A percentile compares a stretch with the other conserved stretches of the same genome.
Conservation (phyloP, 1,140 invertebrate genomes). For the Onthophagus taurus region DNA sequence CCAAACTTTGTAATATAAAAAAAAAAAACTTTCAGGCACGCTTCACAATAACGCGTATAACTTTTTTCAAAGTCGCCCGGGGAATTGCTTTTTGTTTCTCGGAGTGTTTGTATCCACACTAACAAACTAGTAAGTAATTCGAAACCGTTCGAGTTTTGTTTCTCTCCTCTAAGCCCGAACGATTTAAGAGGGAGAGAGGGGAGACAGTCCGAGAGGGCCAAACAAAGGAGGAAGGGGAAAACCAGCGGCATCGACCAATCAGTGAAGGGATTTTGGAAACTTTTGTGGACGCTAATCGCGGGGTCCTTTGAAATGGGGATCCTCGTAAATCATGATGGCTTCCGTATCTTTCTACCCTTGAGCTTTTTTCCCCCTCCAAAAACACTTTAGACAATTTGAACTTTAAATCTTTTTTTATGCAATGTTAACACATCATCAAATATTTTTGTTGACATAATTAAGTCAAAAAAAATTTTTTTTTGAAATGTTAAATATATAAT, state of each 20-base stretch:
- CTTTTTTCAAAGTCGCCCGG: no score
- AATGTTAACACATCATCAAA: no score
- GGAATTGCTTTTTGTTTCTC: conserved; percentile 8
- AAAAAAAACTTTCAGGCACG: no score
- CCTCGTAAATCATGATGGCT: conserved; percentile 7
- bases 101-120: conserved; percentile 9
- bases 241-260: conserved; percentile 22
- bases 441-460: no score
- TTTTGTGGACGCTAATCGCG: conserved; percentile 22
- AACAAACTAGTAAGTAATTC: conserved; percentile 10
- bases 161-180: conserved; percentile 8
- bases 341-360: no score
- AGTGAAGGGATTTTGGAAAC: conserved; percentile 21
- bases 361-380: no score
- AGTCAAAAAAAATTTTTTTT: no score
- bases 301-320: conserved; percentile 2
- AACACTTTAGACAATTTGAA: no score
- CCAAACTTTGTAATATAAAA: no score
- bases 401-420: no score
- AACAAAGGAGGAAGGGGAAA: conserved; percentile 16
- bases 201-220: conserved; percentile 19
- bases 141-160: conserved; percentile 24
- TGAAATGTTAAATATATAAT: no score
- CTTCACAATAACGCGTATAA: no score
- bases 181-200: conserved; percentile 10